A percentile compares a stretch with the other conserved stretches of the same genome.
These are phyloP conservation scores for Amblyteles armatorius DNA, from an alignment of 2,888 invertebrate genomes.

Conservation along the genomic window DNA sequence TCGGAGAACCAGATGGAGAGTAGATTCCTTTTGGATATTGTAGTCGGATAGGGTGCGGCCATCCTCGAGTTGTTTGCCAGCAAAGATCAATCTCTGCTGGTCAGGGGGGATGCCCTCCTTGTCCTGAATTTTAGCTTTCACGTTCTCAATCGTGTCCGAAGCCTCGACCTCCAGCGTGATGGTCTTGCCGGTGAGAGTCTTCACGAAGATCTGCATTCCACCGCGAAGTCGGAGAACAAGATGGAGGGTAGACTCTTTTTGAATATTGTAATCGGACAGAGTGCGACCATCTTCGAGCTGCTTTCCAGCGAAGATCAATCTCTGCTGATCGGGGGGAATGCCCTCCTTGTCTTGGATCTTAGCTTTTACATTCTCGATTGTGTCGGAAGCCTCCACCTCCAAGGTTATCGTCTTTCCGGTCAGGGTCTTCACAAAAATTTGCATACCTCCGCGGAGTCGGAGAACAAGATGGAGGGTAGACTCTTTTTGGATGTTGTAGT, in stretches of 20 bases:
- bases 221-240: conserved; percentile 62
- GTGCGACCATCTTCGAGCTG: conserved; percentile 52
- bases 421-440: conserved; percentile 59
- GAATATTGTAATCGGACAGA: conserved; percentile 58
- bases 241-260: conserved; percentile 66
- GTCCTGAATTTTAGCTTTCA: conserved; percentile 77
- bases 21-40: conserved; percentile 53
- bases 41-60: conserved; percentile 40
- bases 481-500: too few species aligned
- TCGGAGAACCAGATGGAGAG: conserved; percentile 52
- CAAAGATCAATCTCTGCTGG: conserved; percentile 20
- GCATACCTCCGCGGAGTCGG: too few species aligned
- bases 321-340: too few species aligned
- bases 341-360: too few species aligned
- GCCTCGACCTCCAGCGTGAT: conserved; percentile 86
- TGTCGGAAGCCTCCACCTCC: too few species aligned
- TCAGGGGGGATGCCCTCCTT: too few species aligned
- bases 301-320: neutral
- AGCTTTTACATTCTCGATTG: too few species aligned
- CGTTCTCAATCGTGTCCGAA: conserved; percentile 86
- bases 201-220: conserved; percentile 64
- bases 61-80: conserved; percentile 40
- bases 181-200: conserved; percentile 83
- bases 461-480: too few species aligned
- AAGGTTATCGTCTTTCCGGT: conserved; percentile 54